Base-by-base conservation (phyloP, 2,888 invertebrate genomes). In the Drosophila colorata region DNA sequence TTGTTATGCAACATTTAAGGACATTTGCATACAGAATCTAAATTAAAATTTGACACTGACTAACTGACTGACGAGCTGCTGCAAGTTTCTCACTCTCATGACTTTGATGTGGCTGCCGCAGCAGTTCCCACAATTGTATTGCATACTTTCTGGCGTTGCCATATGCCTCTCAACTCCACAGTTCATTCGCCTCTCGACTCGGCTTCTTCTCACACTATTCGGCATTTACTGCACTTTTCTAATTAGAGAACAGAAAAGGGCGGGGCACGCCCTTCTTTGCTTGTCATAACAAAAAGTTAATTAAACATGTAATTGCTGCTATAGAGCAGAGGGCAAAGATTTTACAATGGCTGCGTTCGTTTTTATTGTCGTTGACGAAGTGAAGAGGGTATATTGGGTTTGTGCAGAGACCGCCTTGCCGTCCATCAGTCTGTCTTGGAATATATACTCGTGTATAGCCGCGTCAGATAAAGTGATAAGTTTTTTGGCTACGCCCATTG, bases 301-400 rank as follows among this genome's bases (percentile, higher is more conserved):
- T 83, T 87, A 87, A 87, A 87, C 85, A 85, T 87, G 79, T 83
- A 87, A 85, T 85, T 76, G 87, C 72, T 78, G 69, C 75, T 66
- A 68, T 52, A 79, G 53, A 66, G 73, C 64, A 64, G 20, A 60
- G 49, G 33, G 67, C 71, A 70, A 69, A 37, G 61, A 68, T 70
- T 80, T 78, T 18, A 66, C 78, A 65, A 65, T 68, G 43, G 35
- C 48, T 59, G 46, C 65, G 13, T 38, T 59, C 4, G 20, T 23
- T 46, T 35, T 59, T 57, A 18, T 49, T 28, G 20, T 41, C 28
- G 28, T 2, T 8, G 3, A 28, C 8, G 9, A 9, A 28, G 9
- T 9, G 9, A 9, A 28, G 9, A 28, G 53, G 46, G 65, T 8
- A 2, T 66, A 7, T 66, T 65, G 25, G 13, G n/a, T 43, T 35